Percentiles rank a stretch among this genome's conserved stretches.
phyloP scores from a whole-genome alignment of 2,888 invertebrate species.

The Rosalia funebris region DNA sequence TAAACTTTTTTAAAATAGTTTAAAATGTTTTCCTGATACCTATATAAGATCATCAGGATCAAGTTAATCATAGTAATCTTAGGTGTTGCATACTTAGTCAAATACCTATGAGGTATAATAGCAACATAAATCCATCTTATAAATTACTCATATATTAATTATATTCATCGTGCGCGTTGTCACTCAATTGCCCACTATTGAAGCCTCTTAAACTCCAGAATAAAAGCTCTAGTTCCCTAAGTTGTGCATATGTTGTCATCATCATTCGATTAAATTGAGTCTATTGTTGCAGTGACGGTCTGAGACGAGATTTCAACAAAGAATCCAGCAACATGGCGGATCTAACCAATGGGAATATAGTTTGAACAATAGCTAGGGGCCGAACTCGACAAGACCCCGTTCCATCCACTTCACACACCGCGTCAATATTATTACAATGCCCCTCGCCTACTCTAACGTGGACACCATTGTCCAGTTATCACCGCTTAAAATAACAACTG shows the following conservation, averaged over 20 bases:
- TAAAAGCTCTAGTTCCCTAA: background rate
- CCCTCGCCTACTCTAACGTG: conserved; percentile 45
- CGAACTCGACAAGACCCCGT: conserved; percentile 47
- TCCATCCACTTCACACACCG: conserved; percentile 59
- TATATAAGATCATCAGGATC: too few relatives aligned
- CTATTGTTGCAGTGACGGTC: conserved; percentile 31
- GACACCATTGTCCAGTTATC: conserved; percentile 55
- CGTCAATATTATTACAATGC: conserved; percentile 60
- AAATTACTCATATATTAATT: too few relatives aligned
- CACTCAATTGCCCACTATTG: too few relatives aligned
- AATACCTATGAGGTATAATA: too few relatives aligned
- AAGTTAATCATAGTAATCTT: too few relatives aligned
- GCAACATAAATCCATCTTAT: too few relatives aligned
- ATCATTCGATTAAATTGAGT: conserved; percentile 24
- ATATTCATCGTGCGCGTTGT: too few relatives aligned
- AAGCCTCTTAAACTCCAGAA: too few relatives aligned
- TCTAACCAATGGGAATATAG: conserved; percentile 55
- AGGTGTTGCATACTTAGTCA: too few relatives aligned
- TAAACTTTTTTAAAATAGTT: too few relatives aligned
- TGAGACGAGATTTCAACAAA: conserved; percentile 20
- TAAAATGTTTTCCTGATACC: too few relatives aligned
- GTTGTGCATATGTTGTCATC: background rate
- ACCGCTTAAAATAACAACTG: conserved; percentile 49
- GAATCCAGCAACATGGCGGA: conserved; percentile 56
- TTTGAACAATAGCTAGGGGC: conserved; percentile 44